Evolutionary conservation across 2,113 vertebrate genomes (phyloP), one percentile per base, ranked within the genome.

Genomic region (Thamnaconus septentrionalis): DNA sequence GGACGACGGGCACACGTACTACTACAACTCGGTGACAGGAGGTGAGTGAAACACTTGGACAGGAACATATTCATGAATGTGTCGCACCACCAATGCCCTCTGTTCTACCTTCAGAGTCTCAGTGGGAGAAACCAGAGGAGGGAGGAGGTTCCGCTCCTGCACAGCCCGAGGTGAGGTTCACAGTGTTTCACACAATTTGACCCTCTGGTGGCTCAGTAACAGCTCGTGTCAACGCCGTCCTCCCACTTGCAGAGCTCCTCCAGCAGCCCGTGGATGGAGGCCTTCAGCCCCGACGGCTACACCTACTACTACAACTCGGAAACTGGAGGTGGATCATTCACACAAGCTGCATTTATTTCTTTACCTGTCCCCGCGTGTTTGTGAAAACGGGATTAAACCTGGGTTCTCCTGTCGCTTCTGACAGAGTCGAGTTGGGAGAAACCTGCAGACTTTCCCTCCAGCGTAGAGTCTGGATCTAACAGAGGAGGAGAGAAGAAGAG

Each of bases 361-460:
- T 1, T 3, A 10, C 7, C 41, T 43, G 4, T n/a, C 72, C 55
- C 6, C 18, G 18, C 18, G 18, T 31, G 18, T 31, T 31, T 31
- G 18, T 31, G 18, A 31, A 31, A 31, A 31, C 18, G 18, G 18
- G 18, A 31, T 31, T 31, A 31, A 31, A 31, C 5, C 6, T 4
- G 41, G 9, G 3, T 5, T 59, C 4, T 58, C 0, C 5, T 49
- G 5, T 44, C 56, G n/a, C 11, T 78, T 31, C 42, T n/a, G 40
- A 59, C 45, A 99, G 96, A 95, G 78, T 96, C 96, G 66, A 95
- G 88, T 1, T 99, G 97, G 97, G 95, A 95, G 77, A 95, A 94
- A 73, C 96, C 96, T 0, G 91, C 83, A 55, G 92, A 87, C 43
- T 92, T 92, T 4, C 4, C 58, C 5, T 12, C 78, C 0, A 41